Percentiles rank a stretch among this genome's conserved stretches.
Evolutionary conservation across 2,888 invertebrate genomes (phyloP).

Genomic region (Strigamia maritima): DNA sequence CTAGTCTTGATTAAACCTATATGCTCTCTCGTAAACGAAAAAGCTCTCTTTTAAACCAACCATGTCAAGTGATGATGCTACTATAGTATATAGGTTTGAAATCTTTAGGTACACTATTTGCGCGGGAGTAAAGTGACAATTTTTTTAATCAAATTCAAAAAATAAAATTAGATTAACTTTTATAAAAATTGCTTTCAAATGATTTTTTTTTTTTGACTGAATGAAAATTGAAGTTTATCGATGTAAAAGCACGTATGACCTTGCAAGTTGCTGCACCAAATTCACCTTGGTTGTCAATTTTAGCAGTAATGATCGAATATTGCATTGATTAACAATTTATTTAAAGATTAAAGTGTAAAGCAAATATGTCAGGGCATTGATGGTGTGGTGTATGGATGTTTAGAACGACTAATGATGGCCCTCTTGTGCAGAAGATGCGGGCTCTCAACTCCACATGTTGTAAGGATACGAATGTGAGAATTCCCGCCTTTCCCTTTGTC

Average conservation of each 20-base stretch:
- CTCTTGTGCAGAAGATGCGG: neutral
- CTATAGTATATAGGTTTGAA: no score
- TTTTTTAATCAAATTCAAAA: no score
- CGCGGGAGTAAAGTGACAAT: no score
- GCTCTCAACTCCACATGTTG: neutral
- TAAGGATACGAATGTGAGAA: neutral
- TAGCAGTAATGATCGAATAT: neutral
- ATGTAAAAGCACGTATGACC: neutral
- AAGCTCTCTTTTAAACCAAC: neutral
- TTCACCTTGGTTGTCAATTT: neutral
- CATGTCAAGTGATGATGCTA: no score
- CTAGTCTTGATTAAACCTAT: no score
- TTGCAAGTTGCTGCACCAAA: neutral
- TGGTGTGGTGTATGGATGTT: neutral
- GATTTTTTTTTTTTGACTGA: neutral
- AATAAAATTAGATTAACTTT: no score
- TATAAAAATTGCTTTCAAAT: no score
- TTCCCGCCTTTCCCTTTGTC: neutral
- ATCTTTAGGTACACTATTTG: no score
- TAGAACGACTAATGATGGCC: conserved; percentile 1
- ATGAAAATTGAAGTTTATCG: neutral
- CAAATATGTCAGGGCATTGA: neutral
- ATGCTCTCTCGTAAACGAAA: no score
- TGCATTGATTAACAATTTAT: no score
- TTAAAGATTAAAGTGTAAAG: neutral